A percentile compares a stretch with the other conserved stretches of the same genome.
phyloP scores from a whole-genome alignment of 1,140 invertebrate genomes.

The Caenorhabditis inopinata region DNA sequence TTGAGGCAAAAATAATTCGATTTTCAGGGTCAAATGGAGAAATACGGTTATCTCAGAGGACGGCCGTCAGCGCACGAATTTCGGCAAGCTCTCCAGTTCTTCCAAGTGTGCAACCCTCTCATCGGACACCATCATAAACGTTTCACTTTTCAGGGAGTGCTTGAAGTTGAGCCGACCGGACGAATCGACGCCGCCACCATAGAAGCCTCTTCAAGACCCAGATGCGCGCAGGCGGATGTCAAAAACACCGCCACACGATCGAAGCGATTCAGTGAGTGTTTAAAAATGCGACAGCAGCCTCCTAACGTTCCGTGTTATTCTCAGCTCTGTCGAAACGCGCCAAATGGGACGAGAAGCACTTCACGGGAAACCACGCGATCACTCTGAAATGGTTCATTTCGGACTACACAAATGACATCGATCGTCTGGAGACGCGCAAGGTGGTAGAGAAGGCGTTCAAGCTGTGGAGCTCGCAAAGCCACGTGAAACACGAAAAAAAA shows the following conservation, averaged over 20 bases:
- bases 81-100: constrained; percentile 28
- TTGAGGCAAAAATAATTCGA: not conserved
- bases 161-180: constrained; percentile 26
- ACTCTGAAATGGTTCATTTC: constrained; percentile 38
- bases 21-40: constrained; percentile 40
- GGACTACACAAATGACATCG: constrained; percentile 40
- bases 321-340: constrained; percentile 28
- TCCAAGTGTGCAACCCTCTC: constrained; percentile 33
- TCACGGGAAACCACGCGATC: not conserved
- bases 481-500: constrained; percentile 30
- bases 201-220: not conserved
- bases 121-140: not conserved
- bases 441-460: constrained; percentile 34
- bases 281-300: not conserved
- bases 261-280: constrained; percentile 38
- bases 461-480: constrained; percentile 32
- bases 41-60: constrained; percentile 40
- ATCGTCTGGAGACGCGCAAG: not conserved
- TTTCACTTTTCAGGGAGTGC: constrained; percentile 28
- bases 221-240: constrained; percentile 31
- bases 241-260: not conserved
- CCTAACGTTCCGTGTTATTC: no score
- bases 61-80: constrained; percentile 12
- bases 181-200: constrained; percentile 11
- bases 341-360: constrained; percentile 34